Percentiles rank a stretch among this genome's conserved stretches.
These are phyloP conservation scores for Drosophila seguyi DNA, from an alignment of 1,140 invertebrate genomes.

Conservation along the genomic window DNA sequence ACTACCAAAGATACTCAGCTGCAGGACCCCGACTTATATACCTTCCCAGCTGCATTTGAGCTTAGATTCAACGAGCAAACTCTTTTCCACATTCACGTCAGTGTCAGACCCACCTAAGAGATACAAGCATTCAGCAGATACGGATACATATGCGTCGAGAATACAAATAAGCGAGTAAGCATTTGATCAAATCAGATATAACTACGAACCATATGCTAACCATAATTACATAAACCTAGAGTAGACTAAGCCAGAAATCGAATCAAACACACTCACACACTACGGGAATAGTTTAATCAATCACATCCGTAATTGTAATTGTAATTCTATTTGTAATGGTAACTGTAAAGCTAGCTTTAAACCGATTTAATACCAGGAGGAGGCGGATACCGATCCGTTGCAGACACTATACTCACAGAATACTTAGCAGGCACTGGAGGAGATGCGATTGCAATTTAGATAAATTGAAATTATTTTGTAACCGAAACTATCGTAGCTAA, in stretches of 20 bases:
- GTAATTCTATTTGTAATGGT: slow-evolving; percentile 54
- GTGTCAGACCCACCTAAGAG: slow-evolving; percentile 53
- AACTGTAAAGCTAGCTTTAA: slow-evolving; percentile 70
- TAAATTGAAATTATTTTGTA: slow-evolving; percentile 80
- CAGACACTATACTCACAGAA: slow-evolving; percentile 21
- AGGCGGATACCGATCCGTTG: background rate
- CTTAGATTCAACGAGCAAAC: slow-evolving; percentile 34
- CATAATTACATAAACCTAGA: slow-evolving; percentile 26
- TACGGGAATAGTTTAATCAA: slow-evolving; percentile 70
- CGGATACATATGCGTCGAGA: slow-evolving; percentile 53
- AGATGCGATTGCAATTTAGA: slow-evolving; percentile 71
- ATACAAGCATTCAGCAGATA: slow-evolving; percentile 65
- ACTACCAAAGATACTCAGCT: slow-evolving; percentile 66
- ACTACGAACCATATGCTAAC: slow-evolving; percentile 50
- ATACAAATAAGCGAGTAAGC: slow-evolving; percentile 56
- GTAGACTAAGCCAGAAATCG: slow-evolving; percentile 36
- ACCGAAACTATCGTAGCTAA: slow-evolving; percentile 71
- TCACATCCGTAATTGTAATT: slow-evolving; percentile 26
- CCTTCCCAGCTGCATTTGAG: slow-evolving; percentile 46
- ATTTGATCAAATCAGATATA: slow-evolving; percentile 77
- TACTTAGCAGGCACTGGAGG: slow-evolving; percentile 15
- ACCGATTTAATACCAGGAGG: slow-evolving; percentile 37
- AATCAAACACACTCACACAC: slow-evolving; percentile 32
- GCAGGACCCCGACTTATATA: slow-evolving; percentile 1
- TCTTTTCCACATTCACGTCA: slow-evolving; percentile 48